Conservation (phyloP, 2,797 vertebrate species). For the Helarctos malayanus region DNA sequence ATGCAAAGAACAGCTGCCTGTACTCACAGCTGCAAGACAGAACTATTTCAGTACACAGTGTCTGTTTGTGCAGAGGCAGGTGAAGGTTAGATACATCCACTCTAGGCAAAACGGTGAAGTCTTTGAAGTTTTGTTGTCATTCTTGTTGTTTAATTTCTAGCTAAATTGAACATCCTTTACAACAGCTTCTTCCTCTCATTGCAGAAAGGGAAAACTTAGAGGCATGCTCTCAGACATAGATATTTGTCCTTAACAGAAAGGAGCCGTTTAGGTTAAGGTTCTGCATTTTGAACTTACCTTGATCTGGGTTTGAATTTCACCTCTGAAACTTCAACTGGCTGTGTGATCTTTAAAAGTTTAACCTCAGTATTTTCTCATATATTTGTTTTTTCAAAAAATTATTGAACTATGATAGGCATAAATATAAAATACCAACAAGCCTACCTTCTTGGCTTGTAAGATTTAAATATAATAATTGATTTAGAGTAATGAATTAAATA, state of each 20-base stretch:
- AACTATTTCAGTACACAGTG: slow-evolving; percentile 6
- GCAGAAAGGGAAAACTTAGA: neutral
- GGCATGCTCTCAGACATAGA: neutral
- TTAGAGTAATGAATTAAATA: neutral
- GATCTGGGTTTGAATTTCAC: neutral
- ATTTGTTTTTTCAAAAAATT: neutral
- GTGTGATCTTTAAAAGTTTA: neutral
- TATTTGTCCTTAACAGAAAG: neutral
- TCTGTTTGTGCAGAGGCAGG: slow-evolving; percentile 57
- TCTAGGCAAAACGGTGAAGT: neutral
- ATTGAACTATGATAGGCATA: neutral
- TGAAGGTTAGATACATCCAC: neutral
- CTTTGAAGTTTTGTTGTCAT: neutral
- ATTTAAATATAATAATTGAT: slow-evolving; percentile 33
- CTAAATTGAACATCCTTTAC: neutral
- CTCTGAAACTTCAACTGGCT: neutral
- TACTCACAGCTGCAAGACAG: slow-evolving; percentile 65
- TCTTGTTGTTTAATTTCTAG: neutral
- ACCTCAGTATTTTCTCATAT: neutral
- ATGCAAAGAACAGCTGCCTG: slow-evolving; percentile 63
- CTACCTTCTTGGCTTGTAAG: neutral
- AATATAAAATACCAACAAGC: neutral
- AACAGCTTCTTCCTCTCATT: neutral
- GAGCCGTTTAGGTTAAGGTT: neutral
- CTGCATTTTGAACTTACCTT: neutral